Evolutionary conservation across 2,797 vertebrate genomes (phyloP), one percentile per base, ranked within the genome.

Genomic region (Semaprochilodus insignis): DNA sequence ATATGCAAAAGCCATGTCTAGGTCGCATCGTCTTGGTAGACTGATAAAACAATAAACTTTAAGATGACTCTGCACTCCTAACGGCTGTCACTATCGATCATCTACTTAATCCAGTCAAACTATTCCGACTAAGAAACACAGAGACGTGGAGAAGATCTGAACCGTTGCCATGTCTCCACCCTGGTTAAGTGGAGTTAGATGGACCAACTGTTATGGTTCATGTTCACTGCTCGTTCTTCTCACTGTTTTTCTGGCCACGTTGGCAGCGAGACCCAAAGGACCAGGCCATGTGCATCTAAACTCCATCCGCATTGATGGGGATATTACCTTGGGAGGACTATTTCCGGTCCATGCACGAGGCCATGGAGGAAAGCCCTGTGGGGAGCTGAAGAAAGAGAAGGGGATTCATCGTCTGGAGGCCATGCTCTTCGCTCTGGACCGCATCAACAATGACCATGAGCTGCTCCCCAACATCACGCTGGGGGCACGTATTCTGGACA

Each of bases 321-420:
- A 99, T 88, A 97, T 99, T 91, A 97, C 97, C 0, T 92, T 99
- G 77, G 98, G 98, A 17, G 98, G 98, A 78, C 96, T 99, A 74
- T 99, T 99, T 89, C 98, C 98, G 0, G 98, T 99, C 31, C 98
- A 99, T 0, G 95, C 97, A 66, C 95, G 98, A 40, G 97, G 98
- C 19, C 91, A 95, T 0, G 97, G 98, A 88, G 98, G 98, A 85
- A 98, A 97, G 86, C 94, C 97, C 44, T 99, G 98, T 0, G 98
- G 98, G 36, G 98, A 99, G 91, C 95, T 99, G 74, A 99, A 99
- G 92, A 99, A 99, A 90, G 98, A 99, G 88, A 99, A 99, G 86
- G 98, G 98, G 65, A 97, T 99, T 83, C 98, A 99, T 81, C 94
- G 98, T 74, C 92, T 99, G 87, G 98, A 99, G 94, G 98, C 98